These are phyloP conservation scores for Numenius arquata DNA, from an alignment of 2,113 vertebrate genomes.

Conservation along the genomic window DNA sequence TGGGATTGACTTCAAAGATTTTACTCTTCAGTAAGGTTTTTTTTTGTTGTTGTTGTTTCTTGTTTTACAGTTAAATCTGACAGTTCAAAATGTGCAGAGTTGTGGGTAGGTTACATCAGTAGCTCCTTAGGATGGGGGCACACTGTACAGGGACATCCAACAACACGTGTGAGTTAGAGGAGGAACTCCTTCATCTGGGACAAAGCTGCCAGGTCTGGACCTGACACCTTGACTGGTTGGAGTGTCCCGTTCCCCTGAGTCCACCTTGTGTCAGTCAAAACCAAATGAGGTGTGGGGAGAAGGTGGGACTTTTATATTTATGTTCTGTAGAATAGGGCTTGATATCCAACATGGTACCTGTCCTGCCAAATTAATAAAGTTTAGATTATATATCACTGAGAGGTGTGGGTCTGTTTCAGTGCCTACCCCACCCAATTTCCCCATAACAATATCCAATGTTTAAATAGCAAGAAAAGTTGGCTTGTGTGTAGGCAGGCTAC, in stretches of 20 bases:
- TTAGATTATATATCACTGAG: background rate
- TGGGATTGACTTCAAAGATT: background rate
- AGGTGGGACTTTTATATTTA: background rate
- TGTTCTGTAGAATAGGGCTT: background rate
- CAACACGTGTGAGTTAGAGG: background rate
- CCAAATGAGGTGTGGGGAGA: background rate
- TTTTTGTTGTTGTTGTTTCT: too few relatives aligned
- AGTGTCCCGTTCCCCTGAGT: background rate
- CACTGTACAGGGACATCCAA: background rate
- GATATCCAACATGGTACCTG: background rate
- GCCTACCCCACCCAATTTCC: background rate
- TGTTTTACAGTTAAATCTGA: background rate
- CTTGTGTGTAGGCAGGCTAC: slow-evolving; percentile 24
- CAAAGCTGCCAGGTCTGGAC: background rate
- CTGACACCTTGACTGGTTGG: background rate
- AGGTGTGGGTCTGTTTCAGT: background rate
- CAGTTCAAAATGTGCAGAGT: background rate
- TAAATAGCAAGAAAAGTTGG: slow-evolving; percentile 24
- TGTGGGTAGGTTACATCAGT: background rate
- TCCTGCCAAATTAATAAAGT: background rate
- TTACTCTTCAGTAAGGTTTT: background rate
- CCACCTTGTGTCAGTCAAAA: background rate
- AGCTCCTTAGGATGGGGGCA: background rate
- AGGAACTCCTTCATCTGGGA: background rate
- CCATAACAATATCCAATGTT: background rate